A percentile compares a stretch with the other conserved stretches of the same genome.
Evolutionary conservation across 2,888 invertebrate species (phyloP).

Genomic region (Mechanitis mazaeus): DNA sequence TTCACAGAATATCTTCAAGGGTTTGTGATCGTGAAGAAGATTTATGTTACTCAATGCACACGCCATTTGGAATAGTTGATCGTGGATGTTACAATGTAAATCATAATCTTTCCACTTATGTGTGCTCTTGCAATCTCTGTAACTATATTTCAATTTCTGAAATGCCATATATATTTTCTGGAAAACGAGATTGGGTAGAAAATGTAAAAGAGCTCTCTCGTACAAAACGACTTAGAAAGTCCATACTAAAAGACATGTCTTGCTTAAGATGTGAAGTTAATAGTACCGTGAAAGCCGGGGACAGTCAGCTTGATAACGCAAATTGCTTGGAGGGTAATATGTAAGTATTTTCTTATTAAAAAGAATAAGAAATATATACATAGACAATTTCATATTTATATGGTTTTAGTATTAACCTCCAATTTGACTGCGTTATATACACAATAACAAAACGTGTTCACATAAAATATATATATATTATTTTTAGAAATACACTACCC

Average conservation of each 20-base stretch:
- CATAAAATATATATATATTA: constrained; percentile 1
- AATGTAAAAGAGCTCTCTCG: constrained; percentile 57
- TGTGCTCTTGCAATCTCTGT: constrained; percentile 63
- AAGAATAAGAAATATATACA: neutral
- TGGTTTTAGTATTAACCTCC: too few relatives aligned
- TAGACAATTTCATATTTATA: too few relatives aligned
- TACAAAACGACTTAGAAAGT: constrained; percentile 48
- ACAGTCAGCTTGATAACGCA: constrained; percentile 36
- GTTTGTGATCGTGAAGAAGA: constrained; percentile 48
- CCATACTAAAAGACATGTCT: constrained; percentile 54
- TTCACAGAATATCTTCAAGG: constrained; percentile 44
- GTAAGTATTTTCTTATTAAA: constrained; percentile 40
- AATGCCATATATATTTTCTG: constrained; percentile 54
- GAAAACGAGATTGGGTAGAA: constrained; percentile 51
- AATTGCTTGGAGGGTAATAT: constrained; percentile 58
- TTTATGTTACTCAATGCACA: constrained; percentile 58
- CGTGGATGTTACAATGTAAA: constrained; percentile 58
- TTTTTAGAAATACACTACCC: constrained; percentile 46
- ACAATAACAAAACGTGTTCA: neutral
- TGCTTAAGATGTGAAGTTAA: constrained; percentile 61
- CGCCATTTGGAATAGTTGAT: constrained; percentile 60
- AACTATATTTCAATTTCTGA: constrained; percentile 57
- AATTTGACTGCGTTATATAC: too few relatives aligned
- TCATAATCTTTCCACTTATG: constrained; percentile 50
- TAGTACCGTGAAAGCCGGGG: constrained; percentile 35